phyloP scores from a whole-genome alignment of 1,140 invertebrate species.

The Drosophila varians region DNA sequence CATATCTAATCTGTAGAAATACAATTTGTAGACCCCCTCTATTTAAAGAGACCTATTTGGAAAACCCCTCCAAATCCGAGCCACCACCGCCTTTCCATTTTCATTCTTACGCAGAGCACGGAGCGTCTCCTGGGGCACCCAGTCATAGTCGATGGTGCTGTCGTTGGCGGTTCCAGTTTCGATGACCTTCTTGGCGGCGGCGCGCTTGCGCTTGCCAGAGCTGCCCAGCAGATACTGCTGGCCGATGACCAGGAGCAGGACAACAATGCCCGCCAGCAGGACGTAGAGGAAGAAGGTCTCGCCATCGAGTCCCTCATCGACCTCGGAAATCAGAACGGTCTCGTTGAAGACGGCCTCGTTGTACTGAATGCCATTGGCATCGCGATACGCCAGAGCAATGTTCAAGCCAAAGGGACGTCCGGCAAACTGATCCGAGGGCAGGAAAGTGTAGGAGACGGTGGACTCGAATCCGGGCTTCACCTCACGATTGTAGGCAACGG shows the following conservation, averaged over 20 bases:
- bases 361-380: slow-evolving; percentile 88
- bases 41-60: too few species aligned
- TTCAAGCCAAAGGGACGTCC: slow-evolving; percentile 97
- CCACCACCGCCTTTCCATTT: not conserved
- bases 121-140: slow-evolving; percentile 96
- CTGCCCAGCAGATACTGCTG: slow-evolving; percentile 94
- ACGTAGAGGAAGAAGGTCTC: slow-evolving; percentile 99
- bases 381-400: slow-evolving; percentile 96
- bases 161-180: slow-evolving; percentile 94
- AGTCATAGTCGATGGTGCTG: slow-evolving; percentile 98
- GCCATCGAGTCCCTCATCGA: slow-evolving; percentile 98
- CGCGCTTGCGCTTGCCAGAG: slow-evolving; percentile 85
- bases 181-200: slow-evolving; percentile 86
- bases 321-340: slow-evolving; percentile 98
- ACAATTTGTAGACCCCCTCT: too few species aligned
- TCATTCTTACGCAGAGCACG: slow-evolving; percentile 90
- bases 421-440: slow-evolving; percentile 97
- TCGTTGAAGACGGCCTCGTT: slow-evolving; percentile 98
- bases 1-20: too few species aligned
- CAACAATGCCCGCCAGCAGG: slow-evolving; percentile 94
- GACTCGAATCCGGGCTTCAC: slow-evolving; percentile 96
- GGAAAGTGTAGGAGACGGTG: slow-evolving; percentile 97
- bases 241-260: slow-evolving; percentile 94
- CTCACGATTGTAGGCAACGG: slow-evolving; percentile 93
- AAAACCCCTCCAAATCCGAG: too few species aligned